phyloP scores from a whole-genome alignment of 2,797 vertebrate genomes.

The Lepilemur ruficaudatus region DNA sequence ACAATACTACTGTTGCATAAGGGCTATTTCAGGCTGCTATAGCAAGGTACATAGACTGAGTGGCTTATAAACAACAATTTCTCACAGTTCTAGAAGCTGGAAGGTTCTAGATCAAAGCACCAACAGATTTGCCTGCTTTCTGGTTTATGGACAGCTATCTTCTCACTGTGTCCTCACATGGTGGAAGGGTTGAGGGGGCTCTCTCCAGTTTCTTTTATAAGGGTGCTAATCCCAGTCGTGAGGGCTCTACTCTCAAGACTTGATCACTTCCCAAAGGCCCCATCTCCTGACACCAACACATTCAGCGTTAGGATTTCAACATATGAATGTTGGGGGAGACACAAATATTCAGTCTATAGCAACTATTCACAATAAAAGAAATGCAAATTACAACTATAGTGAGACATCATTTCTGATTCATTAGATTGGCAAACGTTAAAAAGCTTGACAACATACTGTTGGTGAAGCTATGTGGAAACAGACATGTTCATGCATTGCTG shows the following conservation, averaged over 20 bases:
- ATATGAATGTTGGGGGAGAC: background rate
- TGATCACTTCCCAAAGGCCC: background rate
- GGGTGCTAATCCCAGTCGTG: background rate
- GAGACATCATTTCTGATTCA: background rate
- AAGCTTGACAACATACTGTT: background rate
- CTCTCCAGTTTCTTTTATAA: background rate
- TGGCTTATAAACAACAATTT: background rate
- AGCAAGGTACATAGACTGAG: background rate
- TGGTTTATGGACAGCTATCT: background rate
- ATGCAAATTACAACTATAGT: background rate
- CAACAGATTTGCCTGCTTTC: background rate
- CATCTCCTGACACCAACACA: background rate
- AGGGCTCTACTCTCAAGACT: background rate
- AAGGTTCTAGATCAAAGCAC: background rate
- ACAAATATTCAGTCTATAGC: background rate
- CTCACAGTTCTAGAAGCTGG: background rate
- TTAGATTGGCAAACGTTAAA: background rate
- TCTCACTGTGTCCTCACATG: background rate
- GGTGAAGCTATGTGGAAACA: background rate
- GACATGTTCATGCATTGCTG: background rate
- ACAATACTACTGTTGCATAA: too few species aligned
- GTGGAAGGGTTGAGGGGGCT: background rate
- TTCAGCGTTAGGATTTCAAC: background rate
- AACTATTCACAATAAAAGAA: background rate
- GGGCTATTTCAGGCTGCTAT: background rate